These are phyloP conservation scores for Cremastobaeus sp. DNA, from an alignment of 2,888 invertebrate species.

Conservation along the genomic window DNA sequence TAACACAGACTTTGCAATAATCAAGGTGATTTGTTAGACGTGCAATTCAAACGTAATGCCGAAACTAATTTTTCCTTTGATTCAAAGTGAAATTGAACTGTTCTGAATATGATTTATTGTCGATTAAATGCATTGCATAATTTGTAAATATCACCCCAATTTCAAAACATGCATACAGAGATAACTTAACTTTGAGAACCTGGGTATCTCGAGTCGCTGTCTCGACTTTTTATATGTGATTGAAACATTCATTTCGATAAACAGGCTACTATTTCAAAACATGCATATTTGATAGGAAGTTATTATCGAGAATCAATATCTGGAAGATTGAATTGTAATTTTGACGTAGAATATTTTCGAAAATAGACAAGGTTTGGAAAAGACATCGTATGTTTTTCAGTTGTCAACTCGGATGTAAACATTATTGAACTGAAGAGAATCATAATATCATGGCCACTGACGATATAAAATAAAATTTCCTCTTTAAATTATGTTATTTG, in stretches of 20 bases:
- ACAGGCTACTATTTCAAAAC: conserved; percentile 16
- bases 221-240: too few species aligned
- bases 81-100: too few species aligned
- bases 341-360: conserved; percentile 32
- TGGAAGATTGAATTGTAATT: conserved; percentile 28
- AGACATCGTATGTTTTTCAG: conserved; percentile 16
- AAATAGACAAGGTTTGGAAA: conserved; percentile 5
- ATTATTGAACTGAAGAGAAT: conserved; percentile 7
- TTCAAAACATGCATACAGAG: too few species aligned
- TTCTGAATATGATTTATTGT: too few species aligned
- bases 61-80: too few species aligned
- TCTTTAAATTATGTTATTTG: too few species aligned
- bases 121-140: too few species aligned
- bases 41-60: too few species aligned
- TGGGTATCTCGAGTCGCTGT: too few species aligned
- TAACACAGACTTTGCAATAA: conserved; percentile 3
- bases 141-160: too few species aligned
- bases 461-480: too few species aligned
- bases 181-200: too few species aligned
- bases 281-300: conserved; percentile 3
- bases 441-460: background rate
- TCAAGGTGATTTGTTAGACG: conserved; percentile 17
- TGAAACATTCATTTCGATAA: background rate
- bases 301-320: conserved; percentile 38
- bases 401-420: conserved; percentile 2